Base-by-base conservation (phyloP, 2,113 vertebrate species). In the Callipepla squamata region DNA sequence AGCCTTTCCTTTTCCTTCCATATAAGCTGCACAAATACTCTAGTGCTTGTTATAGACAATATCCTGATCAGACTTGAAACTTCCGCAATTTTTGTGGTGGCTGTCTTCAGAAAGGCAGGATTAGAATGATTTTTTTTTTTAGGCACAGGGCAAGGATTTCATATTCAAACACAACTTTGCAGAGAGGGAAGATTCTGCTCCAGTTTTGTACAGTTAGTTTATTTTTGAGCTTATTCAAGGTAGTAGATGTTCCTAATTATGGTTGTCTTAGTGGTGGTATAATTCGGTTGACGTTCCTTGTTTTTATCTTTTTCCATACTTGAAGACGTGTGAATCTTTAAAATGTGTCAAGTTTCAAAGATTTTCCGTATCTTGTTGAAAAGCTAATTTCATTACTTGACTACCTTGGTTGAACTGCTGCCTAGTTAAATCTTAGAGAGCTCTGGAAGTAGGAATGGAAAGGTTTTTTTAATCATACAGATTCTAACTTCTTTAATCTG, bases 1-100 rank as follows among this genome's bases (percentile, higher is more conserved):
- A 62, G 17, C 38, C 63, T 95, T 83, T 76, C 58, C 57, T 91
- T 32, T 92, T 92, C 76, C 61, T 91, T 73, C 84, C 51, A 23
- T 66, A 32, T 19, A 80, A 65, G 57, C 69, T 93, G 83, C 13
- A 1, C 25, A 86, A 92, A 88, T 92, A 88, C 16, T 66, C 23
- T 34, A n/a, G 7, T 87, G 76, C 67, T 78, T 88, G 32, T 18
- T 87, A 70, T 69, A 85, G 67, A 69, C 72, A 70, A 10, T 73
- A 66, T 85, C 9, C 45, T 30, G 25, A 66, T 44, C 38, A 74
- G 38, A 40, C 30, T 81, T 94, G 28, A 72, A 75, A 81, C 32
- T 78, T 63, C 11, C 82, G 6, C 30, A 44, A 1, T 58, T 96
- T 87, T 80, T 80, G 45, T 57, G 34, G 48, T 77, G 45, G 16